phyloP scores from a whole-genome alignment of 2,888 invertebrate genomes.

The Plemyria rubiginata region DNA sequence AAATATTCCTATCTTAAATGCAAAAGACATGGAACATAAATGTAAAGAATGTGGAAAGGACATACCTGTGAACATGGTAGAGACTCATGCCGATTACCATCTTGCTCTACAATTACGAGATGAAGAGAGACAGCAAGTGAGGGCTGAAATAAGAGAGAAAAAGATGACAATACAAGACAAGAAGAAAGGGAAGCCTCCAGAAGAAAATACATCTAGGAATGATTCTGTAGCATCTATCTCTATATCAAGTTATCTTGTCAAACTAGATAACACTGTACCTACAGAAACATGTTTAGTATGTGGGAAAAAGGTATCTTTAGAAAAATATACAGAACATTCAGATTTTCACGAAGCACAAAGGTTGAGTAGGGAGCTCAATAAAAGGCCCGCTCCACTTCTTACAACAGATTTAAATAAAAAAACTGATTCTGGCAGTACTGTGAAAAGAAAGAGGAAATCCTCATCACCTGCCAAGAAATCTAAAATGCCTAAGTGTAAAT shows the following conservation, averaged over 20 bases:
- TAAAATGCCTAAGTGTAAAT: slow-evolving; percentile 67
- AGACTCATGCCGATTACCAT: slow-evolving; percentile 91
- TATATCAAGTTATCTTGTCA: slow-evolving; percentile 76
- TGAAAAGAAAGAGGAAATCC: slow-evolving; percentile 71
- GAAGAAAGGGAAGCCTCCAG: slow-evolving; percentile 44
- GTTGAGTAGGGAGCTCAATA: slow-evolving; percentile 88
- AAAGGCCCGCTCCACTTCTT: slow-evolving; percentile 47
- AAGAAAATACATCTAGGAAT: slow-evolving; percentile 49
- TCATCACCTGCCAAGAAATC: slow-evolving; percentile 65
- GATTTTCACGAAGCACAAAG: slow-evolving; percentile 95
- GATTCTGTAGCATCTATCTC: slow-evolving; percentile 60
- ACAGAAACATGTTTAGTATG: slow-evolving; percentile 88
- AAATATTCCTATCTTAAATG: slow-evolving; percentile 10
- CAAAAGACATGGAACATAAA: slow-evolving; percentile 43
- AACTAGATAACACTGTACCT: slow-evolving; percentile 63
- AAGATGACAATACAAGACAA: slow-evolving; percentile 33
- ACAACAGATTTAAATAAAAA: slow-evolving; percentile 82
- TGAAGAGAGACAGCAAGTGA: slow-evolving; percentile 73
- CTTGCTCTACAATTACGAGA: slow-evolving; percentile 87
- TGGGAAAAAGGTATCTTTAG: slow-evolving; percentile 83
- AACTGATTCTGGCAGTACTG: slow-evolving; percentile 46
- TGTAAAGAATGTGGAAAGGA: slow-evolving; percentile 88
- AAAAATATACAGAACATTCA: slow-evolving; percentile 89
- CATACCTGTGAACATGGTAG: slow-evolving; percentile 83
- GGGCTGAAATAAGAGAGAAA: slow-evolving; percentile 57